Evolutionary conservation across 2,113 vertebrate species (phyloP).

Genomic region (Gasterosteus nipponicus): DNA sequence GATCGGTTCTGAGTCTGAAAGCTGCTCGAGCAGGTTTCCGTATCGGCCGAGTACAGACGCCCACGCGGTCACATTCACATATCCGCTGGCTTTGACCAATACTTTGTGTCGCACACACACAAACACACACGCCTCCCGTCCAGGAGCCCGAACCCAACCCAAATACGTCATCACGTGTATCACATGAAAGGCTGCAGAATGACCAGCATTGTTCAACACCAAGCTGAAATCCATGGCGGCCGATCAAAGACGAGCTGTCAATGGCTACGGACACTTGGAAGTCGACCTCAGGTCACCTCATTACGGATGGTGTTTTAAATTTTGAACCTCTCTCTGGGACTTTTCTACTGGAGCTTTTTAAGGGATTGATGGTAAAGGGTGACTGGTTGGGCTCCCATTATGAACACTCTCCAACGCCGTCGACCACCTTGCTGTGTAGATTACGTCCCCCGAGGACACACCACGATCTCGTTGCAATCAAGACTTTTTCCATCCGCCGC

Average conservation of each 20-base stretch:
- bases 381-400: background rate
- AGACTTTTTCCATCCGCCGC: conserved; percentile 16
- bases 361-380: background rate
- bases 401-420: background rate
- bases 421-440: conserved; percentile 14
- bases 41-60: conserved; percentile 63
- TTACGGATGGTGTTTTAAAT: conserved; percentile 1
- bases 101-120: background rate
- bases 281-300: conserved; percentile 56
- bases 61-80: conserved; percentile 18
- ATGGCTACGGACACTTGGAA: conserved; percentile 33
- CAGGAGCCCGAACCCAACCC: too few relatives aligned
- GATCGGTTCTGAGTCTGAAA: conserved; percentile 22
- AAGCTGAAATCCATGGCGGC: conserved; percentile 65
- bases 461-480: conserved; percentile 24
- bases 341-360: background rate
- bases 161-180: conserved; percentile 1
- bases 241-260: conserved; percentile 62
- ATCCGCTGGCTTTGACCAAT: conserved; percentile 31
- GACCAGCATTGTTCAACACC: conserved; percentile 64
- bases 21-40: conserved; percentile 32
- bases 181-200: conserved; percentile 57
- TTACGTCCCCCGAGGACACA: conserved; percentile 20
- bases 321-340: background rate
- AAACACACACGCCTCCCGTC: background rate